Evolutionary conservation across 2,888 invertebrate genomes (phyloP).

Genomic region (Linnaemya vulpina): DNA sequence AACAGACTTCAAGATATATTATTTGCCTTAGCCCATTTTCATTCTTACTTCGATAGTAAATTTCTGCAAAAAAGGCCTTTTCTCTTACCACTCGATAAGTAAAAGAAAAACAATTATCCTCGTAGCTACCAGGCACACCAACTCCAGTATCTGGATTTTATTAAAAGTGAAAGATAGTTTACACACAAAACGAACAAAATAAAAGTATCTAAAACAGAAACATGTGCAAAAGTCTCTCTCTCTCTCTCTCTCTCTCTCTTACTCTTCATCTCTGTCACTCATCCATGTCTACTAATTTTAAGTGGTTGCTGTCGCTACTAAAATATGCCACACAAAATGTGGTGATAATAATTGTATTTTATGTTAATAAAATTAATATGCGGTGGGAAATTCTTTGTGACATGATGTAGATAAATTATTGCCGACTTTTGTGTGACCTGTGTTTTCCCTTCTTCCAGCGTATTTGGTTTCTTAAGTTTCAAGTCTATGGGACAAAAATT

Average conservation of each 20-base stretch:
- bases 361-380: conserved; percentile 67
- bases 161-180: conserved; percentile 30
- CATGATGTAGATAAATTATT: conserved; percentile 64
- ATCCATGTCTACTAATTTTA: not conserved
- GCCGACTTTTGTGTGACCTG: conserved; percentile 31
- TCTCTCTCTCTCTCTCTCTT: not conserved
- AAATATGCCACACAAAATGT: conserved; percentile 56
- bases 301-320: conserved; percentile 50
- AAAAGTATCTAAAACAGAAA: conserved; percentile 22
- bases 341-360: conserved; percentile 67
- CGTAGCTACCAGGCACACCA: not conserved
- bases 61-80: too few relatives aligned
- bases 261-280: not conserved
- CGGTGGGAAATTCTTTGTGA: conserved; percentile 68
- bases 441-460: conserved; percentile 30
- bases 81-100: too few relatives aligned
- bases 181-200: not conserved
- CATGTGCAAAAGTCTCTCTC: conserved; percentile 16
- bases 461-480: conserved; percentile 20
- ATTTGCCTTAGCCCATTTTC: too few relatives aligned
- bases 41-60: too few relatives aligned
- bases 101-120: not conserved
- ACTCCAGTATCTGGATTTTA: not conserved
- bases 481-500: conserved; percentile 71
- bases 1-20: too few relatives aligned